Conservation (phyloP, 2,113 vertebrate species). For the Corythaeola cristata region DNA sequence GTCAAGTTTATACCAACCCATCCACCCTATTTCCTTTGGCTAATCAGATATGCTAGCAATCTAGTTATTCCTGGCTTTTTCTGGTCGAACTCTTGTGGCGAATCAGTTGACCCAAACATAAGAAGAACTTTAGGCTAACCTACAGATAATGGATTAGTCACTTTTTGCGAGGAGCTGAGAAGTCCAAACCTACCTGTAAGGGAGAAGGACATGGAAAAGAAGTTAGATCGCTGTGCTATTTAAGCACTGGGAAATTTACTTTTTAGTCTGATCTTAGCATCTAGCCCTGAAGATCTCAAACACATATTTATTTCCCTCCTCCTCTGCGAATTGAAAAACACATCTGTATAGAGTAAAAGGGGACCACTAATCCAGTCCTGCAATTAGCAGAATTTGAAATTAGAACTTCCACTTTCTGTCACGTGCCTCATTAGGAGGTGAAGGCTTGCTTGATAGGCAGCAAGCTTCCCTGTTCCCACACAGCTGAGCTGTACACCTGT, state of each 20-base stretch:
- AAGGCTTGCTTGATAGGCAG: neutral
- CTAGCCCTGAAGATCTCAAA: neutral
- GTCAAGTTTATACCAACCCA: neutral
- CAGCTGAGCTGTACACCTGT: neutral
- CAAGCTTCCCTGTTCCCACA: neutral
- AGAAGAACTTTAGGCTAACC: neutral
- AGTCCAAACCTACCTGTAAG: neutral
- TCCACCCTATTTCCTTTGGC: neutral
- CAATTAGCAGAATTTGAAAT: neutral
- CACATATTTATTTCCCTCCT: neutral
- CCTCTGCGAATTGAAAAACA: neutral
- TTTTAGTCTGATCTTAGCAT: neutral
- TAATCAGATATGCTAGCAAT: neutral
- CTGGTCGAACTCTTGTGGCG: neutral
- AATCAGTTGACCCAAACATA: neutral
- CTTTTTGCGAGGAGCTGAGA: neutral
- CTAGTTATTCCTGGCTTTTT: neutral
- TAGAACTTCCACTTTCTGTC: neutral
- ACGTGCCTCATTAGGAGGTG: neutral
- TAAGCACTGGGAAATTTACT: neutral
- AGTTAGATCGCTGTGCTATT: neutral
- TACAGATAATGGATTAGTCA: neutral
- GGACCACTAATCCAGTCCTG: neutral
- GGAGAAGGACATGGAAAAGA: neutral
- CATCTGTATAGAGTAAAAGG: neutral